Percentiles rank a stretch among this genome's conserved stretches.
phyloP scores from a whole-genome alignment of 2,888 invertebrate species.

The Himalopsyche anomala region DNA sequence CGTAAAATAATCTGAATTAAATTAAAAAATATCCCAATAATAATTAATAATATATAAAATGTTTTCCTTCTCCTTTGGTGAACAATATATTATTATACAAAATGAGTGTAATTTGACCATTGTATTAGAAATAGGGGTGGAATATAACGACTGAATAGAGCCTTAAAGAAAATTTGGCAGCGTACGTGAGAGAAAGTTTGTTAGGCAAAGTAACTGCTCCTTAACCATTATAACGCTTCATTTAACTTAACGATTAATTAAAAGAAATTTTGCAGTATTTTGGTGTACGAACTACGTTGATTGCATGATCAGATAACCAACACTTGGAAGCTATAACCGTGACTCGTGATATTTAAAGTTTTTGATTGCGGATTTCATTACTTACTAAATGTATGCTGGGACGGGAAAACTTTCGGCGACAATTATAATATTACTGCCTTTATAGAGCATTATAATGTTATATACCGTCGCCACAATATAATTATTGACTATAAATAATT shows the following conservation, averaged over 20 bases:
- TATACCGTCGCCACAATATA: too few relatives aligned
- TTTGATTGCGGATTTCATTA: constrained; percentile 8
- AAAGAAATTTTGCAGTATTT: constrained; percentile 47
- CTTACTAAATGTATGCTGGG: background rate
- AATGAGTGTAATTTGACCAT: constrained; percentile 32
- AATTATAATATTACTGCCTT: too few relatives aligned
- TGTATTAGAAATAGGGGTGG: constrained; percentile 31
- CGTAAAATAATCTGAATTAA: too few relatives aligned
- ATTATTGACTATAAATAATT: too few relatives aligned
- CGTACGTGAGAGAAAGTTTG: constrained; percentile 41
- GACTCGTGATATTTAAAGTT: constrained; percentile 10
- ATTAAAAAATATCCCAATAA: too few relatives aligned
- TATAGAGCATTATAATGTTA: too few relatives aligned
- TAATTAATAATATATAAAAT: background rate
- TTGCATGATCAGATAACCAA: background rate
- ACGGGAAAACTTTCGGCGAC: too few relatives aligned
- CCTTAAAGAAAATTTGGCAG: constrained; percentile 29
- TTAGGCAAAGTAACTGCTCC: constrained; percentile 1
- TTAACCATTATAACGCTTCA: constrained; percentile 34
- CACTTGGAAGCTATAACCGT: background rate
- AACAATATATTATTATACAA: background rate
- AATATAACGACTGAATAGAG: constrained; percentile 32
- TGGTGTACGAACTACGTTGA: background rate
- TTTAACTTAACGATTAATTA: constrained; percentile 61
- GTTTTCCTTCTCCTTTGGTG: background rate